Conservation (phyloP, 2,888 invertebrate genomes). For the Chromoteleia sp. region DNA sequence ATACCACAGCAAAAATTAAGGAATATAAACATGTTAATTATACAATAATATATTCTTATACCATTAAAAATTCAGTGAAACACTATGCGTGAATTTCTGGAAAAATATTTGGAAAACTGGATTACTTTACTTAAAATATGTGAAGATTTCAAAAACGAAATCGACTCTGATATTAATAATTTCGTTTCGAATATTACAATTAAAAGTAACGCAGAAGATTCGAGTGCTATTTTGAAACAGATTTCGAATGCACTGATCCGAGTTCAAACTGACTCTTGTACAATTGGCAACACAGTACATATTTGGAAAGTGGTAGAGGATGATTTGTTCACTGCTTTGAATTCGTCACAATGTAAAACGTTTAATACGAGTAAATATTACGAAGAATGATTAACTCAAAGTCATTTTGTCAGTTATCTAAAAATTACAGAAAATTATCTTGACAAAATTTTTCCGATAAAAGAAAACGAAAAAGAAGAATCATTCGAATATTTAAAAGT, state of each 20-base stretch:
- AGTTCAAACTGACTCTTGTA: conserved; percentile 7
- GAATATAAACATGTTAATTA: conserved; percentile 15
- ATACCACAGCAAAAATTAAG: conserved; percentile 25
- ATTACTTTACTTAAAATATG: conserved; percentile 36
- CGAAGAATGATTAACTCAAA: too few relatives aligned
- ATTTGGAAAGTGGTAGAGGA: too few relatives aligned
- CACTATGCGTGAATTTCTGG: conserved; percentile 29
- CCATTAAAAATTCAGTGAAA: conserved; percentile 38
- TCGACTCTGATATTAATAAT: conserved; percentile 37
- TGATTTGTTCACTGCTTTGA: too few relatives aligned
- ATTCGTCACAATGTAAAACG: too few relatives aligned
- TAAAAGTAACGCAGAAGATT: conserved; percentile 42
- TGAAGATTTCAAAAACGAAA: conserved; percentile 40
- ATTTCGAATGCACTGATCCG: conserved; percentile 33
- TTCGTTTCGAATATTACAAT: conserved; percentile 42
- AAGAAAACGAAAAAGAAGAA: neutral
- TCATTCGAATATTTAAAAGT: neutral
- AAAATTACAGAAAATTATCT: too few relatives aligned
- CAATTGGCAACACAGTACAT: neutral
- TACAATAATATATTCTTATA: conserved; percentile 18
- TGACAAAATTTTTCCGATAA: too few relatives aligned
- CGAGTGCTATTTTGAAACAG: conserved; percentile 29
- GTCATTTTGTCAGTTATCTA: too few relatives aligned
- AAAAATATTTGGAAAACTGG: conserved; percentile 53
- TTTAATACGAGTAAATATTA: too few relatives aligned